A percentile compares a stretch with the other conserved stretches of the same genome.
Conservation (phyloP, 1,140 invertebrate genomes). For the Hesperophylax magnus region DNA sequence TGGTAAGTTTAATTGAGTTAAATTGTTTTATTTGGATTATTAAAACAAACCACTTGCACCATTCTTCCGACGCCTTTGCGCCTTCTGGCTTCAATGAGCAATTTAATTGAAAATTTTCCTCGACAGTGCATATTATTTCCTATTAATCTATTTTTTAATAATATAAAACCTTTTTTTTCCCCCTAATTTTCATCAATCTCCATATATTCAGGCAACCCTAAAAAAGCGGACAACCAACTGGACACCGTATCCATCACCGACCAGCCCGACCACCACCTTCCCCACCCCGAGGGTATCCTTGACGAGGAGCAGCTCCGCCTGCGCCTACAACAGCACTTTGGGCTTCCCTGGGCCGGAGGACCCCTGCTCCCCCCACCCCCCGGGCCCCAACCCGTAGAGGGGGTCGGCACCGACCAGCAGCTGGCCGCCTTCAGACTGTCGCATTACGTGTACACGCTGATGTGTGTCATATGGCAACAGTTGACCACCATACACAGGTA, state of each 20-base stretch:
- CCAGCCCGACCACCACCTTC: background rate
- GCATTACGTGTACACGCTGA: slow-evolving; percentile 85
- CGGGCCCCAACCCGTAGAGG: slow-evolving; percentile 61
- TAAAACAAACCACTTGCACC: too few species aligned
- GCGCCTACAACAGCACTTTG: slow-evolving; percentile 49
- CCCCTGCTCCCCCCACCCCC: slow-evolving; percentile 58
- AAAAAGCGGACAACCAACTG: slow-evolving; percentile 35
- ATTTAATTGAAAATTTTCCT: too few species aligned
- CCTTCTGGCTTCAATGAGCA: too few species aligned
- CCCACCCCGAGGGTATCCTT: slow-evolving; percentile 4
- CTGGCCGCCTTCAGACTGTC: slow-evolving; percentile 80
- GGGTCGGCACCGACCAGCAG: slow-evolving; percentile 69
- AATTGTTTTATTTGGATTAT: too few species aligned
- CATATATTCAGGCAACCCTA: slow-evolving; percentile 36
- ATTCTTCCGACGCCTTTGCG: too few species aligned
- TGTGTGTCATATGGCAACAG: slow-evolving; percentile 87
- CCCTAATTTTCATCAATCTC: too few species aligned
- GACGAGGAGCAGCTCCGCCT: slow-evolving; percentile 49
- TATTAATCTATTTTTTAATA: too few species aligned
- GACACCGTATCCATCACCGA: slow-evolving; percentile 8
- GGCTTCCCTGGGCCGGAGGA: slow-evolving; percentile 47
- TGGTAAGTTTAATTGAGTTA: too few species aligned
- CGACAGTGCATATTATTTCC: too few species aligned
- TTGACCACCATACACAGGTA: slow-evolving; percentile 88
- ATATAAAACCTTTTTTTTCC: too few species aligned